These are phyloP conservation scores for Sinocyclocheilus anshuiensis DNA, from an alignment of 2,113 vertebrate genomes.

Conservation along the genomic window DNA sequence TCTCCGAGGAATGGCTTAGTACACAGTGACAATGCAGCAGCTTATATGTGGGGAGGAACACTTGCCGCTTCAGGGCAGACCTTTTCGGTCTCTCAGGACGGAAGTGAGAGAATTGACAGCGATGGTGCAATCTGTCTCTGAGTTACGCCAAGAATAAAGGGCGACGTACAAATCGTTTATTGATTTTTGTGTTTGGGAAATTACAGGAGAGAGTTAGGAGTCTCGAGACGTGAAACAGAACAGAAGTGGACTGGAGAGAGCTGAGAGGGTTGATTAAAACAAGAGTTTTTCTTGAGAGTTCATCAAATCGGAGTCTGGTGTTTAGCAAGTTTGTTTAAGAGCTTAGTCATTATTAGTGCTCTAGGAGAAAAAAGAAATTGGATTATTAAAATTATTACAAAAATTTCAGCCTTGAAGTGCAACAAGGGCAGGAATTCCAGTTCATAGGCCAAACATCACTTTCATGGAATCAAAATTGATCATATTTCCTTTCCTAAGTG, in stretches of 20 bases:
- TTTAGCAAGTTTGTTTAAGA: conserved; percentile 22
- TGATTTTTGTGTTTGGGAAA: conserved; percentile 28
- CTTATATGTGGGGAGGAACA: conserved; percentile 80
- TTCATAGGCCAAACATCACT: not conserved
- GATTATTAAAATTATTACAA: conserved; percentile 3
- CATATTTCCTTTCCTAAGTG: not conserved
- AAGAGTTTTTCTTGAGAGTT: conserved; percentile 17
- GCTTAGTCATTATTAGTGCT: conserved; percentile 1
- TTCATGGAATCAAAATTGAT: not conserved
- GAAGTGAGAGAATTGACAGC: conserved; percentile 78
- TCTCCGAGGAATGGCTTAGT: conserved; percentile 87
- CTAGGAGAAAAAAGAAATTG: conserved; percentile 16
- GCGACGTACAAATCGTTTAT: conserved; percentile 31
- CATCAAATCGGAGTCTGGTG: conserved; percentile 2
- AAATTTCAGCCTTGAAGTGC: not conserved
- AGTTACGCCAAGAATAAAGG: conserved; percentile 27
- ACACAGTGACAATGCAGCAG: conserved; percentile 88
- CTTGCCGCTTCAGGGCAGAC: conserved; percentile 64
- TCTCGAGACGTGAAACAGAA: not conserved
- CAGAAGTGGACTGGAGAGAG: conserved; percentile 16
- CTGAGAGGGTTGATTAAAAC: conserved; percentile 16
- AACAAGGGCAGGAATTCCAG: not conserved
- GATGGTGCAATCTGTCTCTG: conserved; percentile 77
- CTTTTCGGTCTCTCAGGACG: conserved; percentile 80
- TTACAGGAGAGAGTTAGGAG: conserved; percentile 14